Evolutionary conservation across 2,113 vertebrate species (phyloP).

Genomic region (Coptodon bakossiorum): DNA sequence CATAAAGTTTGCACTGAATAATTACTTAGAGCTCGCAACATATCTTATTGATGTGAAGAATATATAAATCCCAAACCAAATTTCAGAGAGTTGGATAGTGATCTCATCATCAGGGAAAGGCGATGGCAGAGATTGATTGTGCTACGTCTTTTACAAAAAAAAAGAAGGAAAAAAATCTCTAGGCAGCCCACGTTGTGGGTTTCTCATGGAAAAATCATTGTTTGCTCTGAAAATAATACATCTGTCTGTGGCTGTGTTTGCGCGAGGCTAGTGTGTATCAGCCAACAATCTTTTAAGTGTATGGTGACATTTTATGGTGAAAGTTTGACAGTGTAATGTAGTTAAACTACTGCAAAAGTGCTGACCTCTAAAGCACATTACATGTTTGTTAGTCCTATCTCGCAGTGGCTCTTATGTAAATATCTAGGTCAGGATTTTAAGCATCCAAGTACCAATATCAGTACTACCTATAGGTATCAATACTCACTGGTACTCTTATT

Average conservation of each 20-base stretch:
- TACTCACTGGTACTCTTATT: background rate
- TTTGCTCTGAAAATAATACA: constrained; percentile 37
- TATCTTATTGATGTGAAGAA: constrained; percentile 27
- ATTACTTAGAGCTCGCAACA: background rate
- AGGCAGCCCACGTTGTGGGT: constrained; percentile 29
- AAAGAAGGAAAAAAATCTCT: background rate
- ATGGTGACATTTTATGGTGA: constrained; percentile 1
- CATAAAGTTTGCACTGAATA: constrained; percentile 13
- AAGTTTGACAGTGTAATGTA: background rate
- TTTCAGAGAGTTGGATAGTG: constrained; percentile 36
- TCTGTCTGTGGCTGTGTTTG: constrained; percentile 17
- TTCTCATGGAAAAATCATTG: constrained; percentile 19
- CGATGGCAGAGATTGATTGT: constrained; percentile 42
- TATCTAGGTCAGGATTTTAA: background rate
- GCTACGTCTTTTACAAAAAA: background rate
- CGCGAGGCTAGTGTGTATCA: constrained; percentile 25
- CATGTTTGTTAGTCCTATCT: background rate
- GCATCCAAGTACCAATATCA: background rate
- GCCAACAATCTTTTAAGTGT: constrained; percentile 4
- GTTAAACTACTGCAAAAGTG: background rate
- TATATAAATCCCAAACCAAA: constrained; percentile 52
- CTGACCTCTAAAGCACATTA: background rate
- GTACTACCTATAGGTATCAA: background rate
- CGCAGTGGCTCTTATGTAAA: background rate
- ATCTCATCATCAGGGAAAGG: constrained; percentile 28